phyloP scores from a whole-genome alignment of 2,797 vertebrate species.

The Myoxocephalus aenaeus region DNA sequence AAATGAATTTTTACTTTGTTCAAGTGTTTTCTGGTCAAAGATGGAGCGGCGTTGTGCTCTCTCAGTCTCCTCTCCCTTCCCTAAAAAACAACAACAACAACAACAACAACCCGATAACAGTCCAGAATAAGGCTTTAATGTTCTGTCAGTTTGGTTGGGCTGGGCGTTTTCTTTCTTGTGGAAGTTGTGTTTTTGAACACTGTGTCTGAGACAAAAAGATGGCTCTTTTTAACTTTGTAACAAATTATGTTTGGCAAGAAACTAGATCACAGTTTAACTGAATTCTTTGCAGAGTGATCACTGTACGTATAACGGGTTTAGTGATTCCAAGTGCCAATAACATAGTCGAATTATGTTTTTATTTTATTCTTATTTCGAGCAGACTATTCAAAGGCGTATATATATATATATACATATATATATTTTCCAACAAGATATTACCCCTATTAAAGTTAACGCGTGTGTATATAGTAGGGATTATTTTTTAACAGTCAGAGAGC shows the following conservation, averaged over 20 bases:
- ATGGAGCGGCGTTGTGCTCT: constrained; percentile 56
- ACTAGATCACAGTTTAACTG: constrained; percentile 71
- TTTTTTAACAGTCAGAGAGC: constrained; percentile 81
- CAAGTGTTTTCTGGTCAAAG: constrained; percentile 84
- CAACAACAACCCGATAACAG: constrained; percentile 2
- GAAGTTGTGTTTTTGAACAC: constrained; percentile 73
- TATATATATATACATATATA: constrained; percentile 79
- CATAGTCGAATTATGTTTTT: constrained; percentile 57
- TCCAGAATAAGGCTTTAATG: constrained; percentile 72
- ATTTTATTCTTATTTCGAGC: constrained; percentile 55
- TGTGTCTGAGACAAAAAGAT: constrained; percentile 69
- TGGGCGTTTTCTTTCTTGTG: constrained; percentile 49
- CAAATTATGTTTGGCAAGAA: constrained; percentile 66
- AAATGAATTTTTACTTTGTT: constrained; percentile 84
- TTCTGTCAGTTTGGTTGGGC: constrained; percentile 81
- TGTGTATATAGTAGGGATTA: constrained; percentile 83
- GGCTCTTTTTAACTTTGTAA: constrained; percentile 70
- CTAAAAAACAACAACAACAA: constrained; percentile 5
- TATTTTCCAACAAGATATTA: constrained; percentile 81
- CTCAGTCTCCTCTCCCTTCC: constrained; percentile 24
- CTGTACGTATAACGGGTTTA: constrained; percentile 75
- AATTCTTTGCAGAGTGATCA: constrained; percentile 69
- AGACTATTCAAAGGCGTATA: constrained; percentile 78
- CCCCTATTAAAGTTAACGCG: constrained; percentile 64
- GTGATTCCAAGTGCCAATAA: constrained; percentile 84